These are phyloP conservation scores for Cinclus cinclus DNA, from an alignment of 2,113 vertebrate genomes.

Conservation along the genomic window DNA sequence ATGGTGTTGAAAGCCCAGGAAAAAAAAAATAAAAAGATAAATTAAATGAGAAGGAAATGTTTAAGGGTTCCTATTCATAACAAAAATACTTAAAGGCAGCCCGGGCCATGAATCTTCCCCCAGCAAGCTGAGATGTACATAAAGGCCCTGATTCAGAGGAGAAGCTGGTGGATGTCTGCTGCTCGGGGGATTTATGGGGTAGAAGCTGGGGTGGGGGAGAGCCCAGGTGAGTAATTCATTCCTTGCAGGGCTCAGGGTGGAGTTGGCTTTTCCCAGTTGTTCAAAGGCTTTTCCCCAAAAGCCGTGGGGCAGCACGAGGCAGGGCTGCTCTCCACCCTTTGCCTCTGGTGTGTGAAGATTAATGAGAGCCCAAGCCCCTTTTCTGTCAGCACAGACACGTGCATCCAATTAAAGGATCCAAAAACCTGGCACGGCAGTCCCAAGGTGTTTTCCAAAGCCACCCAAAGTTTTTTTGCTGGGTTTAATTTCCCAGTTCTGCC, in stretches of 20 bases:
- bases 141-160: constrained; percentile 61
- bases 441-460: constrained; percentile 47
- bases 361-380: background rate
- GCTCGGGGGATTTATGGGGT: background rate
- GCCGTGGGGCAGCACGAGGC: background rate
- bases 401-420: constrained; percentile 36
- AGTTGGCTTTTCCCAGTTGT: background rate
- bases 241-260: background rate
- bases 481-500: constrained; percentile 54
- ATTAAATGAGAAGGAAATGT: constrained; percentile 68
- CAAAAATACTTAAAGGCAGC: constrained; percentile 48
- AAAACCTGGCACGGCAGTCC: background rate
- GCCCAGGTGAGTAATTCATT: constrained; percentile 24
- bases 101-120: constrained; percentile 47
- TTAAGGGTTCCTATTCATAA: constrained; percentile 69
- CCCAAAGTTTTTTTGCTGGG: constrained; percentile 15
- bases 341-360: background rate
- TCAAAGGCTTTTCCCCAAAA: background rate
- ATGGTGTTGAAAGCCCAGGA: constrained; percentile 48
- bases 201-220: background rate
- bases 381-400: constrained; percentile 2
- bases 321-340: rapidly evolving
- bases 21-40: constrained; percentile 22
- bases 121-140: background rate
- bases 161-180: background rate